Percentiles rank a stretch among this genome's conserved stretches.
These are phyloP conservation scores for Scaptomyza graminum DNA, from an alignment of 1,140 invertebrate species.

Conservation along the genomic window DNA sequence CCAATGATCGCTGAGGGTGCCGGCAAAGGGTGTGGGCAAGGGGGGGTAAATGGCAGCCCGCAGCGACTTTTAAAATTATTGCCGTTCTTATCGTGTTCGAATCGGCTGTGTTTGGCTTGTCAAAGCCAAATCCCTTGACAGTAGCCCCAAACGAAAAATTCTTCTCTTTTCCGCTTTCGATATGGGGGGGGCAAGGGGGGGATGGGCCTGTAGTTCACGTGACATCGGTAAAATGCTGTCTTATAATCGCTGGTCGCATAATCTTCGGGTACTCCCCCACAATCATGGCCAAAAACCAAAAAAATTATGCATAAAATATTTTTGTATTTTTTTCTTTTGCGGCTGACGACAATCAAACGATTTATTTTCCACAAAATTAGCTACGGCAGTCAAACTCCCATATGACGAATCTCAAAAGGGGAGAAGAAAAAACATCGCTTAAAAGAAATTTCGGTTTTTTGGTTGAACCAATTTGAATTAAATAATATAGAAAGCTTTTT, in stretches of 20 bases:
- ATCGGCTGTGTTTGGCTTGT: slow-evolving; percentile 50
- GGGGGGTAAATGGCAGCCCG: slow-evolving; percentile 28
- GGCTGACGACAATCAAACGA: slow-evolving; percentile 69
- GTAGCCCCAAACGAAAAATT: slow-evolving; percentile 15
- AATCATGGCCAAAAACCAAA: background rate
- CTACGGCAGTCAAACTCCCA: too few species aligned
- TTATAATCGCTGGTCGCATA: slow-evolving; percentile 40
- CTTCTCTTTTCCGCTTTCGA: too few species aligned
- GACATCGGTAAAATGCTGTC: slow-evolving; percentile 48
- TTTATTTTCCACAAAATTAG: slow-evolving; percentile 54
- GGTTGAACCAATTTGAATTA: too few species aligned
- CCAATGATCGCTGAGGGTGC: too few species aligned
- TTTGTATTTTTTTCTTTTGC: slow-evolving; percentile 39
- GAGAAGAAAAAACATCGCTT: too few species aligned
- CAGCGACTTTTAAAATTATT: slow-evolving; percentile 78
- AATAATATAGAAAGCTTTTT: too few species aligned
- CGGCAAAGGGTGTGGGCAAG: background rate
- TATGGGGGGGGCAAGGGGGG: background rate
- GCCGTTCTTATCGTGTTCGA: slow-evolving; percentile 64
- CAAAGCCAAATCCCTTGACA: slow-evolving; percentile 66
- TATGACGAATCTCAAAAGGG: too few species aligned
- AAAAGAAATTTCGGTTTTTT: too few species aligned
- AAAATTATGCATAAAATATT: slow-evolving; percentile 49
- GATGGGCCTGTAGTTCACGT: slow-evolving; percentile 29
- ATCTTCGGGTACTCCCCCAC: slow-evolving; percentile 24